Evolutionary conservation across 2,888 invertebrate genomes (phyloP).

Genomic region (Ennomos fuscantarius): DNA sequence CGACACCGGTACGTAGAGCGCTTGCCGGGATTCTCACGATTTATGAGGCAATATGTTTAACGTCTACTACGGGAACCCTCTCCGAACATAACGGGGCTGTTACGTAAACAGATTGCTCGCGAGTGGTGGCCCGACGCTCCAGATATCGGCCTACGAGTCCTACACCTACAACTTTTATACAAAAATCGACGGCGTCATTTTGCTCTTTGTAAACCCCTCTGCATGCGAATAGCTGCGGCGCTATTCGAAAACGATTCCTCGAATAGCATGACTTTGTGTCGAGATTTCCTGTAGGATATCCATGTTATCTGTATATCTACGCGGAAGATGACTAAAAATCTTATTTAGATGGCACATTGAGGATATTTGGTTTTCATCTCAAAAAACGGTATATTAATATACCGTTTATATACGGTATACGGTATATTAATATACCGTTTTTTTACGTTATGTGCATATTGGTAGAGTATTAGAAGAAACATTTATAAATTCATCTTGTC

Average conservation of each 20-base stretch:
- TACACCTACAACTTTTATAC: slow-evolving; percentile 69
- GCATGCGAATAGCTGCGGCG: slow-evolving; percentile 50
- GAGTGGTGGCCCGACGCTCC: slow-evolving; percentile 69
- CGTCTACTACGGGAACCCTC: slow-evolving; percentile 83
- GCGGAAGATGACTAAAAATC: not conserved
- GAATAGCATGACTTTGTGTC: slow-evolving; percentile 39
- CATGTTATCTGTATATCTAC: slow-evolving; percentile 13
- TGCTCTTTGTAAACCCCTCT: slow-evolving; percentile 55
- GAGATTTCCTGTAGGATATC: slow-evolving; percentile 30
- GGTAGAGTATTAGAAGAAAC: too few relatives aligned
- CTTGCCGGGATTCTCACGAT: slow-evolving; percentile 81
- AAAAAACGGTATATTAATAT: too few relatives aligned
- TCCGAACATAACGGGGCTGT: slow-evolving; percentile 83
- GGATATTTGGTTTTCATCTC: too few relatives aligned
- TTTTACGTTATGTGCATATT: too few relatives aligned
- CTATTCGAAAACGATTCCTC: slow-evolving; percentile 45
- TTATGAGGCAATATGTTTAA: slow-evolving; percentile 86
- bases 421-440: too few relatives aligned
- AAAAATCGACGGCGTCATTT: slow-evolving; percentile 58
- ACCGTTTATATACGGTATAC: too few relatives aligned
- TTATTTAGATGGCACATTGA: too few relatives aligned
- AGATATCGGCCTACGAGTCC: slow-evolving; percentile 74
- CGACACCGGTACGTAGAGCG: slow-evolving; percentile 77
- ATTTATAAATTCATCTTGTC: too few relatives aligned
- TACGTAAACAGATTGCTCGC: slow-evolving; percentile 84